Evolutionary conservation across 2,888 invertebrate genomes (phyloP), one percentile per base, ranked within the genome.

Genomic region (Himalopsyche japonica): DNA sequence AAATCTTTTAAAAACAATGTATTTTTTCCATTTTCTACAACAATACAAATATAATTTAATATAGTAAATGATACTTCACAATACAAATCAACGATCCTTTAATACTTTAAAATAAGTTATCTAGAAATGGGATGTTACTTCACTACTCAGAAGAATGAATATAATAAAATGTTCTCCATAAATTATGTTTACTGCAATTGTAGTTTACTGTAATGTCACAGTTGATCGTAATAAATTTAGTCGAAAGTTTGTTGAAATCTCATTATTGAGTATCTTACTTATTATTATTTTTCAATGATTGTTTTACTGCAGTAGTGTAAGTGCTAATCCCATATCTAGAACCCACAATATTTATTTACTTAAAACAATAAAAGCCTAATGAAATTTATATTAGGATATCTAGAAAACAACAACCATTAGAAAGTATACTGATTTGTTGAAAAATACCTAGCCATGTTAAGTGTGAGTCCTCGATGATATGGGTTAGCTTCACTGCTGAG

Each of bases 401-500:
- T 70, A 70, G 27, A 27, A 27, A 70, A 70, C 70, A 27, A 70
- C 70, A 30, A 10, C 12, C 12, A 70, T 27, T 3, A 70, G 30
- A 15, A 70, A 30, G 15, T n/a, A 37, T 30, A 30, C 48, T 77
- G 32, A 77, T 79, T 27, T 3, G 12, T 24, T 27, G 15, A 27
- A 81, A 82, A 48, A 70, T 57, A 87, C 87, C 87, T 87, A 47
- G 82, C 84, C 87, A 87, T 86, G 85, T 87, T 87, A 30, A 87
- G 83, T 8, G 87, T 84, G n/a, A 87, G 85, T 18, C 86, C 86
- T 48, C 87, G 82, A 47, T 87, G 87, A 34, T 87, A 87, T 18
- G 87, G 86, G 81, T 86, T 86, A 20, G 86, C 83, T 78, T 87
- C 87, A 49, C 87, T 86, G 86, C 87, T 87, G 47, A 88, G 87